Evolutionary conservation across 2,888 invertebrate species (phyloP).

Genomic region (Mimumesa dahlbomi): DNA sequence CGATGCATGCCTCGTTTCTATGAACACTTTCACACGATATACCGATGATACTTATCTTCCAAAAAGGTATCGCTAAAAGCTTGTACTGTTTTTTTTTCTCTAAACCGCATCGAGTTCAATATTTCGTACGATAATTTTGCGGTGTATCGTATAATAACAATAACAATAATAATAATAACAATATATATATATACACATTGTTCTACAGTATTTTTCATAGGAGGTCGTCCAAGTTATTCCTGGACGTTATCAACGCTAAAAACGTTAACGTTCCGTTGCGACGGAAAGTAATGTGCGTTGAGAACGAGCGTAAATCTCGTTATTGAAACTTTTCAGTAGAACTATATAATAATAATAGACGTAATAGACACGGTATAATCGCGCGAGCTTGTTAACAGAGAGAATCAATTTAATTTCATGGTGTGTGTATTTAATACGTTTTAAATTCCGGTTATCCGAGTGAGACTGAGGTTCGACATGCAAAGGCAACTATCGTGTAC

Average conservation of each 20-base stretch:
- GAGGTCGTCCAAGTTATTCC: constrained; percentile 14
- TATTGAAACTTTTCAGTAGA: too few species aligned
- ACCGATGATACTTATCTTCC: constrained; percentile 52
- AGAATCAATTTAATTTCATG: not conserved
- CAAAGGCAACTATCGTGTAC: constrained; percentile 72
- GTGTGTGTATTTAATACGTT: not conserved
- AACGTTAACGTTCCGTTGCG: too few species aligned
- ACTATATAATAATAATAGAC: too few species aligned
- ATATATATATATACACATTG: too few species aligned
- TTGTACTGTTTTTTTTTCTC: too few species aligned
- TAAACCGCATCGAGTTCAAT: not conserved
- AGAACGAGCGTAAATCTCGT: too few species aligned
- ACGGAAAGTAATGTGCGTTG: too few species aligned
- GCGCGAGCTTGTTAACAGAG: constrained; percentile 30
- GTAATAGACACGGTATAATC: constrained; percentile 45
- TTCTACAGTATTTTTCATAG: too few species aligned
- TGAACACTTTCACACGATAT: constrained; percentile 48
- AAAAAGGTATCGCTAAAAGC: constrained; percentile 6
- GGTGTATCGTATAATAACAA: too few species aligned
- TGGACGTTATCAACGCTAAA: too few species aligned
- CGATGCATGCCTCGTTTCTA: constrained; percentile 50
- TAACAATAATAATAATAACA: too few species aligned
- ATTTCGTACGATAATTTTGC: not conserved
- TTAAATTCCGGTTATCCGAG: constrained; percentile 48
- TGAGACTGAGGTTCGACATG: constrained; percentile 70